Conservation (phyloP, 2,888 invertebrate species). For the Eupithecia dodoneata region DNA sequence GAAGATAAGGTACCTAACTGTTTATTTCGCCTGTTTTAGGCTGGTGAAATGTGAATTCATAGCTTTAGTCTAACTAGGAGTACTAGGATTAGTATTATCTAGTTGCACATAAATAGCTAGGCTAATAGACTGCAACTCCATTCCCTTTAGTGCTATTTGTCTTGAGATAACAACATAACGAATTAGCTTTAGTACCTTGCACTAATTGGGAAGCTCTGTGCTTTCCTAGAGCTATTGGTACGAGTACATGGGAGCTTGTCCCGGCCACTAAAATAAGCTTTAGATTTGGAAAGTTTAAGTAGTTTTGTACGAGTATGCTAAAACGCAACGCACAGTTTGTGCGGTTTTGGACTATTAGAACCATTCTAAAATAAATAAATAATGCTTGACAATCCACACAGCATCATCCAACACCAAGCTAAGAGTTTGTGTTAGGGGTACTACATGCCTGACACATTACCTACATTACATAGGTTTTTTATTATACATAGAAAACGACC, state of each 20-base stretch:
- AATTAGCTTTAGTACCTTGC: constrained; percentile 42
- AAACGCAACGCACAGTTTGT: not conserved
- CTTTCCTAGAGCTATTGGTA: constrained; percentile 2
- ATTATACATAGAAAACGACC: too few relatives aligned
- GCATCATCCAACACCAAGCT: too few relatives aligned
- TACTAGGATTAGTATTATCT: constrained; percentile 25
- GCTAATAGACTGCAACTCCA: constrained; percentile 42
- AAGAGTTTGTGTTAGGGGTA: too few relatives aligned
- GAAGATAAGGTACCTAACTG: not conserved
- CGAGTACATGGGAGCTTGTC: not conserved
- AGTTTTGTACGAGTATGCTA: not conserved
- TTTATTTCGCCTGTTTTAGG: not conserved
- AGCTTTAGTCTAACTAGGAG: not conserved
- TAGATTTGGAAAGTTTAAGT: not conserved
- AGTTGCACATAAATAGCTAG: constrained; percentile 42
- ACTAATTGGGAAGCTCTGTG: constrained; percentile 36
- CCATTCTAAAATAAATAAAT: not conserved
- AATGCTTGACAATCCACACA: too few relatives aligned
- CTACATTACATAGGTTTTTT: too few relatives aligned
- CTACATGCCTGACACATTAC: too few relatives aligned
- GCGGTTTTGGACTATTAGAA: not conserved
- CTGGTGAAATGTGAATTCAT: not conserved
- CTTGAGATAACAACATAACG: constrained; percentile 41
- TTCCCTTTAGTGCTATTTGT: constrained; percentile 44
- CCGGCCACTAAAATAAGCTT: not conserved